Conservation (phyloP, 1,140 invertebrate genomes). For the Drosophila nasuta region DNA sequence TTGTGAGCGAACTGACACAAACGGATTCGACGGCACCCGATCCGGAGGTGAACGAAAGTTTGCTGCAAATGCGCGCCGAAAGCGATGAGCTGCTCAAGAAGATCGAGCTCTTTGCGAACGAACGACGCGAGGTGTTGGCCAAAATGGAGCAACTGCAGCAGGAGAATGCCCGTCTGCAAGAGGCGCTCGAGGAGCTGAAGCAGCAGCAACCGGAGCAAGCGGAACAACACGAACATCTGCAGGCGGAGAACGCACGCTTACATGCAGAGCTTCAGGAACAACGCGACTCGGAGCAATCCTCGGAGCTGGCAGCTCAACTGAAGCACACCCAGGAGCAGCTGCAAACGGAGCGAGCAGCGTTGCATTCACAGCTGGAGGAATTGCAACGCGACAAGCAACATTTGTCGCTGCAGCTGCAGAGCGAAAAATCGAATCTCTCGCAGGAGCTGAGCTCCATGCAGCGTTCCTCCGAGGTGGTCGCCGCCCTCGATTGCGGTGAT, state of each 20-base stretch:
- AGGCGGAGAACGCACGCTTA: conserved; percentile 47
- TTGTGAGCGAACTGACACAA: conserved; percentile 74
- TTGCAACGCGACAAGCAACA: conserved; percentile 56
- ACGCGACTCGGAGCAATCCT: too few relatives aligned
- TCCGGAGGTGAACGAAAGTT: conserved; percentile 85
- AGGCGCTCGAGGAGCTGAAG: conserved; percentile 86
- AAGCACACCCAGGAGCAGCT: not conserved
- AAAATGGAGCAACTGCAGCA: conserved; percentile 88
- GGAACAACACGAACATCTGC: conserved; percentile 39
- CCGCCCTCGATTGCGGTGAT: conserved; percentile 62
- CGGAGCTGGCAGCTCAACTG: too few relatives aligned
- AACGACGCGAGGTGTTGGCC: conserved; percentile 89
- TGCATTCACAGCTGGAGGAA: conserved; percentile 37
- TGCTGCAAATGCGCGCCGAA: conserved; percentile 86
- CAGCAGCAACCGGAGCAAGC: conserved; percentile 34
- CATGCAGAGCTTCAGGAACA: conserved; percentile 60
- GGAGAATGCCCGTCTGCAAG: conserved; percentile 87
- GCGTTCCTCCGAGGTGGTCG: conserved; percentile 76
- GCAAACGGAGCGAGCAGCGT: too few relatives aligned
- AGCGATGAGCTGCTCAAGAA: conserved; percentile 88
- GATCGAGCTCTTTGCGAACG: conserved; percentile 88
- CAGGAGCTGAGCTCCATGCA: conserved; percentile 78
- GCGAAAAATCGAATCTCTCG: conserved; percentile 63
- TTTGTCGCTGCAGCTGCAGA: conserved; percentile 51
- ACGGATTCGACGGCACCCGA: conserved; percentile 78